Conservation (phyloP, 2,888 invertebrate genomes). For the Aspidiotus rigidus region DNA sequence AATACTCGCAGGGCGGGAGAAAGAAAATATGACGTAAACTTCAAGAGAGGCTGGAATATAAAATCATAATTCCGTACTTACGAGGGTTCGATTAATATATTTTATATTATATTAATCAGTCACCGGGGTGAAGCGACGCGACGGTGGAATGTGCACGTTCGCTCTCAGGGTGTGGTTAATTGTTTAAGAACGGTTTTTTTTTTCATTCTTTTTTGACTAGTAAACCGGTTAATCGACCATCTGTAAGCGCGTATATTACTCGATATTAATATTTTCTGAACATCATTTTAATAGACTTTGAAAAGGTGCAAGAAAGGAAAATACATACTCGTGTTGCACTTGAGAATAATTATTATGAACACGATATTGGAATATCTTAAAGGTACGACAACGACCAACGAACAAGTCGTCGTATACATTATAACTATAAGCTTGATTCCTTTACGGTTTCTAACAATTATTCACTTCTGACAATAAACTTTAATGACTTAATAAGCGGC, state of each 20-base stretch:
- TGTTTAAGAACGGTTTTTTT: background rate
- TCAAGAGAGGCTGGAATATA: too few species aligned
- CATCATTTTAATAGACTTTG: slow-evolving; percentile 9
- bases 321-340: slow-evolving; percentile 6
- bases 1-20: too few species aligned
- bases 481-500: too few species aligned
- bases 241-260: slow-evolving; percentile 7
- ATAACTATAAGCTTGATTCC: too few species aligned
- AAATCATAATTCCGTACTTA: too few species aligned
- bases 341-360: background rate
- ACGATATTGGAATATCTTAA: background rate
- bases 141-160: background rate
- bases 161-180: background rate
- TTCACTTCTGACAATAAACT: too few species aligned
- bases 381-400: too few species aligned
- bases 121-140: background rate
- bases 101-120: background rate
- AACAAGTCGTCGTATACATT: too few species aligned
- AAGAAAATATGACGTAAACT: too few species aligned
- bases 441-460: too few species aligned
- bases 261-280: background rate
- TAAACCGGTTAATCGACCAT: slow-evolving; percentile 14
- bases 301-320: background rate
- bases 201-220: background rate
- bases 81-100: background rate